A percentile compares a stretch with the other conserved stretches of the same genome.
These are phyloP conservation scores for Mohoua ochrocephala DNA, from an alignment of 2,113 vertebrate genomes.

Conservation along the genomic window DNA sequence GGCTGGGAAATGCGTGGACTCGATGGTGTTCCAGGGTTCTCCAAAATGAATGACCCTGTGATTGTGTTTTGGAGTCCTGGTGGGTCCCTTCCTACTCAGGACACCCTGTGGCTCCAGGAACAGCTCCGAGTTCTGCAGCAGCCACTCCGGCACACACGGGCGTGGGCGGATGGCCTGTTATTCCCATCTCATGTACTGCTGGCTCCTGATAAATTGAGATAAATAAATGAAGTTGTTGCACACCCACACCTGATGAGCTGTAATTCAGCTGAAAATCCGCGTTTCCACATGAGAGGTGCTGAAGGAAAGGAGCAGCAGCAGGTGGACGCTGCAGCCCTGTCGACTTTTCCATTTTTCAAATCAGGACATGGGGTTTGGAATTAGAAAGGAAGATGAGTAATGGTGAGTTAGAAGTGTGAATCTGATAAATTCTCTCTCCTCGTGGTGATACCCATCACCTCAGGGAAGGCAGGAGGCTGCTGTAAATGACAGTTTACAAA, in stretches of 20 bases:
- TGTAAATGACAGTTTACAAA: not conserved
- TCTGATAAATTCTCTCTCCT: not conserved
- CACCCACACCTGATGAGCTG: not conserved
- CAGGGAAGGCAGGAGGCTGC: not conserved
- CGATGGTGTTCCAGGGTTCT: not conserved
- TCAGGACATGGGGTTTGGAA: not conserved
- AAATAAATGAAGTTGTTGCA: not conserved
- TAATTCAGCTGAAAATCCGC: not conserved
- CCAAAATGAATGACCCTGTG: accelerated
- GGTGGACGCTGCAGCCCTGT: not conserved
- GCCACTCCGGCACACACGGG: accelerated
- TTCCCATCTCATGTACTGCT: not conserved
- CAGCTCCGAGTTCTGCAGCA: not conserved
- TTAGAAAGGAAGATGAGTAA: not conserved
- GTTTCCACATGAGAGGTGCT: not conserved
- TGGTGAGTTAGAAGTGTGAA: not conserved
- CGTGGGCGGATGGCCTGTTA: not conserved
- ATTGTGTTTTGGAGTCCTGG: too few species aligned
- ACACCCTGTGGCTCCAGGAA: accelerated
- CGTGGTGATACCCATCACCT: not conserved
- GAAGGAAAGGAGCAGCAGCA: not conserved
- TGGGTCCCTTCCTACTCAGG: not conserved
- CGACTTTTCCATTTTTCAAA: not conserved
- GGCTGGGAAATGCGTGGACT: not conserved
- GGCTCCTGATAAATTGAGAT: not conserved